Base-by-base conservation (phyloP, 2,797 vertebrate genomes). In the Delichon dasypus region DNA sequence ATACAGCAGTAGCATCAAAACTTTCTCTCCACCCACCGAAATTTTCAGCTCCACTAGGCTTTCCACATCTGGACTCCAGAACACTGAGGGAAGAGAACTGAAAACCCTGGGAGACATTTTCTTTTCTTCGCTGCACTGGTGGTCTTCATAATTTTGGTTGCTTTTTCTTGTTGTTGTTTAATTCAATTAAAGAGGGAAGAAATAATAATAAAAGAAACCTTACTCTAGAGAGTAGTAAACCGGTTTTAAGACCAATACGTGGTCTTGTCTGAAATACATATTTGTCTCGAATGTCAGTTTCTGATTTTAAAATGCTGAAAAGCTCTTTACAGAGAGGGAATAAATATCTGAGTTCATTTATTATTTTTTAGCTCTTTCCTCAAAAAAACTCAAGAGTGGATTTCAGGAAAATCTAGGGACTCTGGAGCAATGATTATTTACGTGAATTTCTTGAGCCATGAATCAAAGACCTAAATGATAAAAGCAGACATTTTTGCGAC, bases 31-130 rank as follows among this genome's bases (percentile, higher is more conserved):
- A 62, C 85, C 61, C 57, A 95, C 64, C 68, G 74, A 93, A 90
- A 62, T 79, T 94, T 96, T 88, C 29, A 68, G 44, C 65, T 91
- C 45, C 74, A 83, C 70, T 90, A 62, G 68, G 68, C 66, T 94
- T 94, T 92, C 70, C 85, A 97, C 96, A 97, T 97, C 95, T 97
- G 97, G 96, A 79, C 87, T 97, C 92, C 97, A 97, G 97, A 97
- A 92, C 82, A 77, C 68, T 50, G 85, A 85, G 36, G 54, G 42
- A 89, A 76, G 71, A 91, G 85, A 94, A 77, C 58, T 94, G 85
- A 81, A 95, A 94, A 87, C 82, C 91, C 92, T 90, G 88, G 94
- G 91, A 95, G 91, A 94, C 71, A 44, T 95, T 95, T 95, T 94
- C 66, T 90, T 92, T 93, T 94, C 91, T 90, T 78, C 0, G 0